Evolutionary conservation across 1,140 invertebrate species (phyloP), one percentile per base, ranked within the genome.

Genomic region (Scaptomyza graminum): DNA sequence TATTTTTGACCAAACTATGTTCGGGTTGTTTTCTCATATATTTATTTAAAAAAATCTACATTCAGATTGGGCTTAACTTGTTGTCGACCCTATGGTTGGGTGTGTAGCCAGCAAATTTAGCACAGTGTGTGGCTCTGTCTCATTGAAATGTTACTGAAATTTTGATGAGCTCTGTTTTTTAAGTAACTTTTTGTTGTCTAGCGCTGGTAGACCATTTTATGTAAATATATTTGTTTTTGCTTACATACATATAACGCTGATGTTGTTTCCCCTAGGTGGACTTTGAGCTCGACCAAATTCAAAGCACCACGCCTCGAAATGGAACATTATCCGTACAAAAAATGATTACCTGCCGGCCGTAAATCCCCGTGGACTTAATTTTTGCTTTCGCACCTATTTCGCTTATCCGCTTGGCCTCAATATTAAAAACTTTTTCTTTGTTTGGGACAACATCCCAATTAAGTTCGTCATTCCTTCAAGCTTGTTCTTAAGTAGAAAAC

Each of bases 141-240:
- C 65, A 75, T 75, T 78, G 63, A 68, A 75, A 80, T 88, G 83
- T 89, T 74, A 69, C 68, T 72, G 56, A 88, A 88, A 69, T 83
- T 83, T 88, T 88, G 79, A 88, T 88, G 83, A 79, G 79, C 65
- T 49, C 54, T 79, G 63, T 83, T 88, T 88, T 88, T 76, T 88
- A 88, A 72, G 39, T 63, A 69, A 67, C 57, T 82, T 88, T 85
- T 80, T 83, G 76, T 74, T 61, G 39, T 49, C 25, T 57, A 22
- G 62, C 46, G 50, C 31, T 41, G 41, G 59, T 34, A 22, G 62
- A 18, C 73, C 60, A 50, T 62, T 51, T 56, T 52, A 66, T 34
- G 31, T 34, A 34, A 8, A 9, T 66, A 39, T 77, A 47, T 46
- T 16, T 16, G 49, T 44, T 61, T 51, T 5, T 2, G 41, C 8